Conservation (phyloP, 2,797 vertebrate genomes). For the Danio jaintianensis region DNA sequence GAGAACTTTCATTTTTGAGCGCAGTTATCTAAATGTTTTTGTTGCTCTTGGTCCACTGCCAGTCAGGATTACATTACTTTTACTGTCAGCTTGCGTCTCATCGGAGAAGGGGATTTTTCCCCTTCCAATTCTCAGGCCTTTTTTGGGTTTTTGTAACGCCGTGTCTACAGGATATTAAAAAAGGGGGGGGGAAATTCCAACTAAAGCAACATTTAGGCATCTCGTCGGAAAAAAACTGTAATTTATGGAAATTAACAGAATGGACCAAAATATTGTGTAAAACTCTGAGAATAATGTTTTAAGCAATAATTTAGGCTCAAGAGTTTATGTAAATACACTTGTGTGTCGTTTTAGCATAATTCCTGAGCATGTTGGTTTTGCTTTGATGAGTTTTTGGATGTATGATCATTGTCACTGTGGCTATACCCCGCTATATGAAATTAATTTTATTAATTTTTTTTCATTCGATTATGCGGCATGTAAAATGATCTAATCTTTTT, state of each 20-base stretch:
- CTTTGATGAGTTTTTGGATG: slow-evolving; percentile 41
- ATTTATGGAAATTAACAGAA: slow-evolving; percentile 39
- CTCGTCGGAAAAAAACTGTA: slow-evolving; percentile 36
- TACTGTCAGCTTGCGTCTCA: slow-evolving; percentile 65
- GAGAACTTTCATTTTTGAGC: slow-evolving; percentile 86
- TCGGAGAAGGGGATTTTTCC: slow-evolving; percentile 54
- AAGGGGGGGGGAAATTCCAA: neutral
- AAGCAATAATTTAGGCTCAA: slow-evolving; percentile 32
- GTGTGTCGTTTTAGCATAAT: slow-evolving; percentile 27
- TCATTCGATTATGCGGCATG: slow-evolving; percentile 20
- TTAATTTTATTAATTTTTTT: neutral
- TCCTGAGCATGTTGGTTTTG: slow-evolving; percentile 26
- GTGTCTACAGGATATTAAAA: slow-evolving; percentile 57
- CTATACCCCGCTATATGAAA: neutral
- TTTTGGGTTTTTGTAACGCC: slow-evolving; percentile 56
- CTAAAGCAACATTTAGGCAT: slow-evolving; percentile 52
- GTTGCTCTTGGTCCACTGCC: slow-evolving; percentile 82
- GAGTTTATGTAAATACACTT: slow-evolving; percentile 44
- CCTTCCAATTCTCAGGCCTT: slow-evolving; percentile 65
- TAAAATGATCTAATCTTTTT: neutral
- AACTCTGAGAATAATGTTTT: slow-evolving; percentile 22
- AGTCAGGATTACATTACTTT: slow-evolving; percentile 80
- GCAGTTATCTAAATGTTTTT: slow-evolving; percentile 86
- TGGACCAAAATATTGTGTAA: slow-evolving; percentile 43
- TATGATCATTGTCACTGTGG: slow-evolving; percentile 23